Evolutionary conservation across 2,113 vertebrate genomes (phyloP), one percentile per base, ranked within the genome.

Genomic region (Neoarius graeffei): DNA sequence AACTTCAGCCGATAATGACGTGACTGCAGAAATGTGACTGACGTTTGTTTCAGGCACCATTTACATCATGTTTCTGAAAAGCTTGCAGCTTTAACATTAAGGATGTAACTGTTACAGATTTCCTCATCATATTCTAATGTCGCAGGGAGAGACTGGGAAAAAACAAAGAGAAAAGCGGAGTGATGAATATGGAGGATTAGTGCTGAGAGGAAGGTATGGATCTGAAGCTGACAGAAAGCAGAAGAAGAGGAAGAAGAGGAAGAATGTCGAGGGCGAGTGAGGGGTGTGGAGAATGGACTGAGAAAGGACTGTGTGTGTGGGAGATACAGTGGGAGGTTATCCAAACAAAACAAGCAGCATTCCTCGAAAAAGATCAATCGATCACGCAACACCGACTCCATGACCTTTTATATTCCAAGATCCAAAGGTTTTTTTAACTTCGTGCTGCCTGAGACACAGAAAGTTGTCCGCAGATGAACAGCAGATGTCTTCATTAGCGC

Each of bases 281-380:
- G 87, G 59, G 62, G 54, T 19, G 50, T 57, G 35, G 83, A 62
- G 85, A 73, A 86, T 52, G 54, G 67, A 50, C 54, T n/a, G 66
- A 48, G 84, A 79, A 71, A 57, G 66, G 79, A 64, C 25, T n/a
- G 17, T 64, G 59, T 23, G 7, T 48, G 20, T 27, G 19, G 7
- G 80, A 81, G 20, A 14, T 4, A 81, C 17, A 52, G 59, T 30
- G 56, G 71, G 66, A 77, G 69, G 89, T 90, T 86, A 66, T 76
- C 76, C 71, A 86, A 90, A 86, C 89, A 83, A 74, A 83, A 90
- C 80, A 85, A 88, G 67, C 48, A 88, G 90, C 74, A 88, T 66
- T 92, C 85, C 85, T 88, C 50, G 54, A 67, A 83, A 50, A 84
- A 86, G 85, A 85, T 86, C 84, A 87, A 81, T 90, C 85, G 42